Conservation (phyloP, 2,888 invertebrate genomes). For the Apamea crenata region DNA sequence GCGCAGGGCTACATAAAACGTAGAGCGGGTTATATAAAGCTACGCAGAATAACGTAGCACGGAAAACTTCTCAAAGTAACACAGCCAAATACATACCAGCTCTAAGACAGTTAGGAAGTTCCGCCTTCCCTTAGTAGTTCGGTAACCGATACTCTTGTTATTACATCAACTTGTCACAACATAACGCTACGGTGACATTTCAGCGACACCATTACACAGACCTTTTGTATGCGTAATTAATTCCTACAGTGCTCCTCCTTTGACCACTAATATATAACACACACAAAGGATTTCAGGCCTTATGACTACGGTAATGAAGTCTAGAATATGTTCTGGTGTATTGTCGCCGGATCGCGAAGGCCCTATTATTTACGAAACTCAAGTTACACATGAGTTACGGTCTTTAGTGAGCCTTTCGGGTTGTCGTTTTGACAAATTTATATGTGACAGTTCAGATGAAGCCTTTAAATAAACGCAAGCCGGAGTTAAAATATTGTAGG, state of each 20-base stretch:
- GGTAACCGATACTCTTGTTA: conserved; percentile 43
- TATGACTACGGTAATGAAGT: conserved; percentile 61
- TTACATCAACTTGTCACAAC: conserved; percentile 62
- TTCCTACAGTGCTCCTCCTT: conserved; percentile 75
- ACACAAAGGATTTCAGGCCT: conserved; percentile 65
- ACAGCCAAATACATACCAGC: neutral
- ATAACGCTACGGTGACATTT: conserved; percentile 71
- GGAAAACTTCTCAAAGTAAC: conserved; percentile 5
- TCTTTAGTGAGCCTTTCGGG: conserved; percentile 74
- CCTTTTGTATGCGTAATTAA: conserved; percentile 83
- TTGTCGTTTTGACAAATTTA: conserved; percentile 80
- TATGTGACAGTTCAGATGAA: conserved; percentile 76
- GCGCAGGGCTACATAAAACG: neutral
- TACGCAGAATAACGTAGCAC: neutral
- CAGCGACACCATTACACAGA: conserved; percentile 71
- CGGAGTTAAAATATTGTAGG: conserved; percentile 69
- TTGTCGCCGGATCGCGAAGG: conserved; percentile 55
- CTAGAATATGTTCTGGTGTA: conserved; percentile 37
- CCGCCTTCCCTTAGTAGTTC: conserved; percentile 10
- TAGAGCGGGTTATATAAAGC: no score
- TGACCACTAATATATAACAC: conserved; percentile 68
- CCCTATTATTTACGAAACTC: conserved; percentile 75
- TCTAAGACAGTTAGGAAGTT: conserved; percentile 31
- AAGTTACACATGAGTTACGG: conserved; percentile 77
- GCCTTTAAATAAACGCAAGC: conserved; percentile 74